Conservation (phyloP, 2,113 vertebrate species). For the Pteropus alecto region DNA sequence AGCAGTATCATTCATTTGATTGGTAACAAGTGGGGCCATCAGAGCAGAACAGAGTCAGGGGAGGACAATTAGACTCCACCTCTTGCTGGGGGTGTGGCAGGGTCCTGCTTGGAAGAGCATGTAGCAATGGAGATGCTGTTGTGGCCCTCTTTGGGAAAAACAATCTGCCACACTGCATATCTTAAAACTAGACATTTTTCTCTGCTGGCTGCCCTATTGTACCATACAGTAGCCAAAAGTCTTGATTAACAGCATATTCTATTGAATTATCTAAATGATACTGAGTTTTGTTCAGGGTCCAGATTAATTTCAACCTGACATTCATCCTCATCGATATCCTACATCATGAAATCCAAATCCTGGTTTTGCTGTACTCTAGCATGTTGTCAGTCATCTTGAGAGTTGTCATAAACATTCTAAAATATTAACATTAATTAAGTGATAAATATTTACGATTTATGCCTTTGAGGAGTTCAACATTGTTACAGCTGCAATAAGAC, state of each 20-base stretch:
- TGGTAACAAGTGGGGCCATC: background rate
- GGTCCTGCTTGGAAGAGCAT: background rate
- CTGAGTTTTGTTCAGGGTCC: background rate
- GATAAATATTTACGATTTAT: slow-evolving; percentile 74
- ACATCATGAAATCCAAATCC: slow-evolving; percentile 42
- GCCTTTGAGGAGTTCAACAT: slow-evolving; percentile 72
- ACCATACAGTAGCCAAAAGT: background rate
- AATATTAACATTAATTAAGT: slow-evolving; percentile 77
- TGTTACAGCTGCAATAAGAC: slow-evolving; percentile 72
- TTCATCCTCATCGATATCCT: background rate
- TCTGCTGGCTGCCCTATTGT: background rate
- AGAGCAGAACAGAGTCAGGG: background rate
- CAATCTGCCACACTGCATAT: background rate
- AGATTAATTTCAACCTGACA: slow-evolving; percentile 35
- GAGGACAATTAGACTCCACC: background rate
- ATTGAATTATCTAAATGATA: slow-evolving; percentile 4
- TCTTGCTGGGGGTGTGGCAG: background rate
- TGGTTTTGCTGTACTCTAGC: slow-evolving; percentile 36
- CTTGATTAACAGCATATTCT: slow-evolving; percentile 40
- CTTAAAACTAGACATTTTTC: background rate
- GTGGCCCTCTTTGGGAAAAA: background rate
- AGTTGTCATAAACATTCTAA: slow-evolving; percentile 64
- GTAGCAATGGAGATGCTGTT: background rate
- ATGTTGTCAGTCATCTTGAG: slow-evolving; percentile 61
- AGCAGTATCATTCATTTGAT: background rate